Evolutionary conservation across 2,888 invertebrate species (phyloP).

Genomic region (Diadromus collaris): DNA sequence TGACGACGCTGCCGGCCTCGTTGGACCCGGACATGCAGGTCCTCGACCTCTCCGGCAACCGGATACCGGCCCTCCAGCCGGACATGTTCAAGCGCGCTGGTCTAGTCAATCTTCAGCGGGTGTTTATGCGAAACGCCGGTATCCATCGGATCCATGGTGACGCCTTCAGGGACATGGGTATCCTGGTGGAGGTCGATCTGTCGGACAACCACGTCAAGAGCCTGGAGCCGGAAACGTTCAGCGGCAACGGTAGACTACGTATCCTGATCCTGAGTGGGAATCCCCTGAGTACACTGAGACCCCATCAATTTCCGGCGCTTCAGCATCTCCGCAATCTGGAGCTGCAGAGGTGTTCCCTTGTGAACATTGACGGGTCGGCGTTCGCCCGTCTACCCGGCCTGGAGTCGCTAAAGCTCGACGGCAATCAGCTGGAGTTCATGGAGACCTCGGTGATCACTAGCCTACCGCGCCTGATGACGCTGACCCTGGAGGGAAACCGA

Average conservation of each 20-base stretch:
- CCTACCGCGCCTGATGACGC: slow-evolving; percentile 89
- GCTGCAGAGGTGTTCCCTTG: slow-evolving; percentile 89
- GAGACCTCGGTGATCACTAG: slow-evolving; percentile 86
- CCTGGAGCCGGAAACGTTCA: slow-evolving; percentile 90
- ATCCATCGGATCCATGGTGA: slow-evolving; percentile 89
- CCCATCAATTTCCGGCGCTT: slow-evolving; percentile 91
- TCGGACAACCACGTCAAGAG: slow-evolving; percentile 90
- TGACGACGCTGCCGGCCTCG: slow-evolving; percentile 88
- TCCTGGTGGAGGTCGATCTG: slow-evolving; percentile 93
- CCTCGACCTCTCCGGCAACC: slow-evolving; percentile 91
- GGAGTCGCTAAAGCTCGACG: slow-evolving; percentile 89
- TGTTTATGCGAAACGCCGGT: slow-evolving; percentile 89
- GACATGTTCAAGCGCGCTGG: slow-evolving; percentile 91
- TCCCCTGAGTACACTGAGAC: slow-evolving; percentile 87
- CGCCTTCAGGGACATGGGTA: slow-evolving; percentile 92
- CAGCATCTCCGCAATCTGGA: slow-evolving; percentile 91
- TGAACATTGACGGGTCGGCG: slow-evolving; percentile 88
- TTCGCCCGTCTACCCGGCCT: slow-evolving; percentile 88
- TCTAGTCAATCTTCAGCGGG: slow-evolving; percentile 91
- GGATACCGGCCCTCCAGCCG: slow-evolving; percentile 87
- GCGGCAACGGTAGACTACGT: slow-evolving; percentile 91
- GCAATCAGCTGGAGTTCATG: slow-evolving; percentile 88
- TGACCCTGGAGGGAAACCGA: slow-evolving; percentile 91
- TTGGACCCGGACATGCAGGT: slow-evolving; percentile 91
- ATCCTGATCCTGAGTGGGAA: slow-evolving; percentile 91